phyloP scores from a whole-genome alignment of 2,888 invertebrate genomes.

The Prenolepis imparis region DNA sequence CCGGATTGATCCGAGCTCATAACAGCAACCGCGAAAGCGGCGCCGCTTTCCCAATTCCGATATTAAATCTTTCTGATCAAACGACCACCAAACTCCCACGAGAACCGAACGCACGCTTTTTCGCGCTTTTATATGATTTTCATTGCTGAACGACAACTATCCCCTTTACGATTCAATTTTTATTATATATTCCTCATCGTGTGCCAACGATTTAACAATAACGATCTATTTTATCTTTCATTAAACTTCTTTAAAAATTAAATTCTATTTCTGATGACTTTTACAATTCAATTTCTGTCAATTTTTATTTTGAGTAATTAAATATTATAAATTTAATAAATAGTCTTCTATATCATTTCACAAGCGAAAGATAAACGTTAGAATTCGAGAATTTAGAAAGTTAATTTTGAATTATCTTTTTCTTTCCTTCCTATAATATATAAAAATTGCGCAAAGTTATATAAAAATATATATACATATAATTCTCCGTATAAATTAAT shows the following conservation, averaged over 20 bases:
- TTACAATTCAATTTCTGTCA: background rate
- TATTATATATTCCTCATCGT: background rate
- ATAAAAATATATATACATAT: background rate
- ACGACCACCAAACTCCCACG: slow-evolving; percentile 11
- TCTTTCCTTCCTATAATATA: background rate
- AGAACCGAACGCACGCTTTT: slow-evolving; percentile 6
- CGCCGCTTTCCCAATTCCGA: slow-evolving; percentile 38
- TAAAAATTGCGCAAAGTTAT: background rate
- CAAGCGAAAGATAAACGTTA: background rate
- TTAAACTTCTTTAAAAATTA: background rate
- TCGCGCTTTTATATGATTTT: slow-evolving; percentile 19
- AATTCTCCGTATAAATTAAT: background rate
- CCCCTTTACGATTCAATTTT: background rate
- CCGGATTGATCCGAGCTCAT: slow-evolving; percentile 42
- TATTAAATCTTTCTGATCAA: slow-evolving; percentile 45
- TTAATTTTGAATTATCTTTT: background rate
- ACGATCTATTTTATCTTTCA: background rate
- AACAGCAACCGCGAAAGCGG: slow-evolving; percentile 24
- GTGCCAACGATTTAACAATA: background rate
- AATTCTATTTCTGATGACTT: background rate
- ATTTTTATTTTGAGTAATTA: background rate
- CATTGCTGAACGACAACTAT: background rate
- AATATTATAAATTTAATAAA: background rate
- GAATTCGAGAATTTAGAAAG: background rate
- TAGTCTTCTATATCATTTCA: background rate